These are phyloP conservation scores for Ochotona curzoniae DNA, from an alignment of 2,113 vertebrate species.

Conservation along the genomic window DNA sequence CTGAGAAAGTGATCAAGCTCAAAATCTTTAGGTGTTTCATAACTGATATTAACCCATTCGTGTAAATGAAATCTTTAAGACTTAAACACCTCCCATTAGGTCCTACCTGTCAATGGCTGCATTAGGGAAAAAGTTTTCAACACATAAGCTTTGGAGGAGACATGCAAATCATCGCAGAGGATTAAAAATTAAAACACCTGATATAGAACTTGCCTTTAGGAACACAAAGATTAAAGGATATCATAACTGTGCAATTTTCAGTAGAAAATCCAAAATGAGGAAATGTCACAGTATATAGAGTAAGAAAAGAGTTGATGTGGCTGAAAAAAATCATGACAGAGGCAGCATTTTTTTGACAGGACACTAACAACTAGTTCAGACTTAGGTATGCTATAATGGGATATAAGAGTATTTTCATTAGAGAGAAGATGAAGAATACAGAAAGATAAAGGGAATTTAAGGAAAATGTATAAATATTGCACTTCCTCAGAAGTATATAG, in stretches of 20 bases:
- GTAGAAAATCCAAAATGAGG: conserved; percentile 20
- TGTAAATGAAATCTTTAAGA: not conserved
- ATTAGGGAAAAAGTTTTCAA: not conserved
- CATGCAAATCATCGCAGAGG: not conserved
- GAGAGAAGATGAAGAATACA: not conserved
- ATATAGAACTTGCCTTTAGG: not conserved
- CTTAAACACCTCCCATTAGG: not conserved
- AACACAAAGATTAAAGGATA: not conserved
- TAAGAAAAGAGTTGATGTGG: not conserved
- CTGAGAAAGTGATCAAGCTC: not conserved
- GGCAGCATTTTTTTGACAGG: not conserved
- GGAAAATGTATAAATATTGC: not conserved
- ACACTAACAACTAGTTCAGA: not conserved
- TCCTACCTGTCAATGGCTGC: not conserved
- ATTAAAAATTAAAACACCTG: not conserved
- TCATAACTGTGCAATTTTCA: not conserved
- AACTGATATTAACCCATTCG: not conserved
- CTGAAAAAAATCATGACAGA: not conserved
- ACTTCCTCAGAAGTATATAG: not conserved
- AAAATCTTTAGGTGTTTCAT: not conserved
- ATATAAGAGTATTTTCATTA: not conserved
- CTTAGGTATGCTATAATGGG: not conserved
- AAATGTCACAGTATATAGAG: not conserved
- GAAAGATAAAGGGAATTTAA: not conserved
- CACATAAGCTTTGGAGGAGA: not conserved